These are phyloP conservation scores for Diarsia brunnea DNA, from an alignment of 2,888 invertebrate genomes.

Conservation along the genomic window DNA sequence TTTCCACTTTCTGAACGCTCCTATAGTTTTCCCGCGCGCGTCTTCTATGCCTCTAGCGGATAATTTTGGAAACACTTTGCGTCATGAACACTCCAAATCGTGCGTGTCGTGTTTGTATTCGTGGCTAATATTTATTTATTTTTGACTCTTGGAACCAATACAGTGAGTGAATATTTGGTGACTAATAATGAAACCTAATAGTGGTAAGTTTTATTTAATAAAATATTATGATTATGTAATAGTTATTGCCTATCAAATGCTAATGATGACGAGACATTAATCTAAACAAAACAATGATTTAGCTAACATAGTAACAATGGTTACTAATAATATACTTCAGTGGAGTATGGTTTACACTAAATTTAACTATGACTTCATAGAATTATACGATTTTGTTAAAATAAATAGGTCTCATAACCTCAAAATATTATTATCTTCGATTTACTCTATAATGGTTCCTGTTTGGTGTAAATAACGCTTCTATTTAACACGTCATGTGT, in stretches of 20 bases:
- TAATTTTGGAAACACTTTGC: slow-evolving; percentile 75
- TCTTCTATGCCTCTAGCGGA: slow-evolving; percentile 73
- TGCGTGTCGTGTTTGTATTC: slow-evolving; percentile 82
- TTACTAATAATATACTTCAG: not conserved
- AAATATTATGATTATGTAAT: slow-evolving; percentile 82
- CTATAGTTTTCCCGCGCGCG: slow-evolving; percentile 72
- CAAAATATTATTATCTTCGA: slow-evolving; percentile 62
- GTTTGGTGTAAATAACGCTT: slow-evolving; percentile 20
- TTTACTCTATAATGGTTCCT: slow-evolving; percentile 44
- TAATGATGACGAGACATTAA: slow-evolving; percentile 74
- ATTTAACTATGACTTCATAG: not conserved
- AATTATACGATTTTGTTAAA: slow-evolving; percentile 42
- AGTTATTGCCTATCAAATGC: slow-evolving; percentile 65
- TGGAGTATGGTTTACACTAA: slow-evolving; percentile 20
- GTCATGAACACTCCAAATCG: slow-evolving; percentile 77
- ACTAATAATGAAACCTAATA: slow-evolving; percentile 65
- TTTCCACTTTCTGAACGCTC: slow-evolving; percentile 64
- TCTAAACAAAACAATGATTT: slow-evolving; percentile 34
- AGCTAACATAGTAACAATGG: not conserved
- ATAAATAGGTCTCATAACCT: slow-evolving; percentile 57
- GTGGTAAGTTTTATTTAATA: slow-evolving; percentile 78
- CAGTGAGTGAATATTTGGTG: slow-evolving; percentile 65
- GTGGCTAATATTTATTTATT: slow-evolving; percentile 73
- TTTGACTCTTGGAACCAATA: slow-evolving; percentile 64
- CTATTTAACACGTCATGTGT: slow-evolving; percentile 10